These are phyloP conservation scores for Okapia johnstoni DNA, from an alignment of 2,113 vertebrate species.

Conservation along the genomic window DNA sequence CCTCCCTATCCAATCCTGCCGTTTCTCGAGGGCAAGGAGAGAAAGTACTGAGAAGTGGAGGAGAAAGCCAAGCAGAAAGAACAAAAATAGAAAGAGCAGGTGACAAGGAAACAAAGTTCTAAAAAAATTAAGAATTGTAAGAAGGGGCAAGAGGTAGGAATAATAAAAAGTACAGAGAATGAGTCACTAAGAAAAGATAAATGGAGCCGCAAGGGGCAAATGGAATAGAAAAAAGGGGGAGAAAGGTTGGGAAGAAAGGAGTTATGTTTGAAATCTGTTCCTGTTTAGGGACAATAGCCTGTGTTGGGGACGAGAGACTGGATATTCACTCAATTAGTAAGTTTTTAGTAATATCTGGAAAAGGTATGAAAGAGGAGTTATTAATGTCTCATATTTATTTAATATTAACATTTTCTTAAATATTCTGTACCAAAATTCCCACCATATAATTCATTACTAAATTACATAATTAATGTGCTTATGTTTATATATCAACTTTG, in stretches of 20 bases:
- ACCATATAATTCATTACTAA: neutral
- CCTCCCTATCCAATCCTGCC: conserved; percentile 34
- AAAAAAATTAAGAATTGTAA: neutral
- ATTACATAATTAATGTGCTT: neutral
- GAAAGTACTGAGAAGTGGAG: neutral
- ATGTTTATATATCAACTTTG: neutral
- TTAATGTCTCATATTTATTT: neutral
- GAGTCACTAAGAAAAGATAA: conserved; percentile 26
- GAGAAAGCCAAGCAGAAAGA: conserved; percentile 46
- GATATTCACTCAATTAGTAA: neutral
- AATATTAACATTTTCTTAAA: conserved; percentile 15
- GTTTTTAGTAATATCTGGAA: neutral
- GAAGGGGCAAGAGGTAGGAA: conserved; percentile 12
- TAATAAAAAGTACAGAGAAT: neutral
- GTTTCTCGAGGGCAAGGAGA: conserved; percentile 39
- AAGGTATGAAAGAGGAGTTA: neutral
- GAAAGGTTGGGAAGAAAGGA: neutral
- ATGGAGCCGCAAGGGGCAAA: neutral
- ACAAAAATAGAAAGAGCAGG: conserved; percentile 52
- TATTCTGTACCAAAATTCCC: conserved; percentile 8
- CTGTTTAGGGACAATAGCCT: neutral
- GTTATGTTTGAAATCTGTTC: neutral
- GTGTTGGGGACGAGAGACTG: neutral
- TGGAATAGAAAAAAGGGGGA: neutral
- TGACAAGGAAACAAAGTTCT: conserved; percentile 46